Percentiles rank a stretch among this genome's conserved stretches.
These are phyloP conservation scores for Drosophila tropicalis DNA, from an alignment of 1,140 invertebrate species.

Conservation along the genomic window DNA sequence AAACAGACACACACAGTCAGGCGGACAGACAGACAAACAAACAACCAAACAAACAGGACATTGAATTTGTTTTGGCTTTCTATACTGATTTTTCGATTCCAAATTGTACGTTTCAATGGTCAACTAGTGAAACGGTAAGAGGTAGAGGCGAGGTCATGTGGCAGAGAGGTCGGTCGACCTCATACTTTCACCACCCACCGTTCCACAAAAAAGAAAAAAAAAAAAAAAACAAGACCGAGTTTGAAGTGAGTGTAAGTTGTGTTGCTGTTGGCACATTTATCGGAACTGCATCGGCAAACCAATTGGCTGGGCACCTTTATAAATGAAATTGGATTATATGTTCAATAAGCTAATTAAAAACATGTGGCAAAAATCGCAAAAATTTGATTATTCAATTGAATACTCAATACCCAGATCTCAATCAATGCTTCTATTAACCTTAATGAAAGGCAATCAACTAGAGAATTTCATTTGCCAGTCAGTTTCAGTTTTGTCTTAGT, in stretches of 20 bases:
- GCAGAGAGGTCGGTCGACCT: not conserved
- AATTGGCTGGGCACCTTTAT: constrained; percentile 50
- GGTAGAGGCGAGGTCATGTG: constrained; percentile 10
- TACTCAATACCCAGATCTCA: not conserved
- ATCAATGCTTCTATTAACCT: not conserved
- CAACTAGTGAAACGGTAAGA: constrained; percentile 24
- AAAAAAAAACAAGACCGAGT: constrained; percentile 14
- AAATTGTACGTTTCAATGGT: constrained; percentile 77
- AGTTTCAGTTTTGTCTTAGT: not conserved
- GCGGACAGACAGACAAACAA: constrained; percentile 18
- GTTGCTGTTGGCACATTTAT: constrained; percentile 57
- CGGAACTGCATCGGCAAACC: constrained; percentile 49
- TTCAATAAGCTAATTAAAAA: constrained; percentile 75
- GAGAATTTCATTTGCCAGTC: not conserved
- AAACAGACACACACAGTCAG: constrained; percentile 17
- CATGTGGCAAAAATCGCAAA: constrained; percentile 42
- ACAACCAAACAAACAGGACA: constrained; percentile 69
- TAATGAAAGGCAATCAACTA: not conserved
- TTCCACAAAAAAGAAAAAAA: constrained; percentile 12
- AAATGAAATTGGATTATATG: constrained; percentile 37
- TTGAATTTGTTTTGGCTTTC: constrained; percentile 80
- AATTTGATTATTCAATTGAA: constrained; percentile 4
- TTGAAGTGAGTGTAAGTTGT: constrained; percentile 50
- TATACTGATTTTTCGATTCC: constrained; percentile 72
- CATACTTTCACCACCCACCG: too few species aligned